Base-by-base conservation (phyloP, 1,140 invertebrate species). In the Scaptomyza pallida region DNA sequence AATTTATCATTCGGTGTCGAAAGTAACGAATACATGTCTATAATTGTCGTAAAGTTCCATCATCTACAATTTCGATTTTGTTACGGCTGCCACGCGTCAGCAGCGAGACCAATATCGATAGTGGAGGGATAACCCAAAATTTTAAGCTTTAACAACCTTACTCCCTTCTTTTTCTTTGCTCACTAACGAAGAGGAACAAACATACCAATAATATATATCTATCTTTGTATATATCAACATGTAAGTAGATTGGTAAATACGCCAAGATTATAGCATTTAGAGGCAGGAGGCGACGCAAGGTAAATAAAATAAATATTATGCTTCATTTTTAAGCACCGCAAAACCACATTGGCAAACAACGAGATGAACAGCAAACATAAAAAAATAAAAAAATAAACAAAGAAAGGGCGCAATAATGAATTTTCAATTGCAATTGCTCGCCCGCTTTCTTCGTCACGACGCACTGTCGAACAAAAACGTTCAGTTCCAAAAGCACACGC, bases 271-370 rank as follows among this genome's bases (percentile, higher is more conserved):
- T 41, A 19, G 26, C 5, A 54, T 16, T 47, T 23, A 5, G 5
- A 6, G 23, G 23, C 23, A 6, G 13, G 37, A 3, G n/a, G 45
- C 26, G 30, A 23, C 54, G 56, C 13, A 78, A 74, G 75, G 77
- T 78, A 77, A 63, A 71, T 48, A 70, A 60, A 74, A 80, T 80
- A 80, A 80, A 80, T 80, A 75, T 80, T 78, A 60, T 71, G 70
- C 67, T 50, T 61, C 60, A 44, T 57, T 79, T 70, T 72, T 60
- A 63, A 69, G 17, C 48, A 56, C 33, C 44, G 13, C 60, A 64
- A 72, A 57, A 78, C 63, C 70, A 64, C 67, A 70, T 50, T 50
- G 26, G 23, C 37, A 57, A 72, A 67, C 64, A 62, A 52, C 19
- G 57, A 52, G 15, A 52, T 16, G 30, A 67, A 41, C 19, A 52